These are phyloP conservation scores for Popillia japonica DNA, from an alignment of 1,140 invertebrate genomes.

Conservation along the genomic window DNA sequence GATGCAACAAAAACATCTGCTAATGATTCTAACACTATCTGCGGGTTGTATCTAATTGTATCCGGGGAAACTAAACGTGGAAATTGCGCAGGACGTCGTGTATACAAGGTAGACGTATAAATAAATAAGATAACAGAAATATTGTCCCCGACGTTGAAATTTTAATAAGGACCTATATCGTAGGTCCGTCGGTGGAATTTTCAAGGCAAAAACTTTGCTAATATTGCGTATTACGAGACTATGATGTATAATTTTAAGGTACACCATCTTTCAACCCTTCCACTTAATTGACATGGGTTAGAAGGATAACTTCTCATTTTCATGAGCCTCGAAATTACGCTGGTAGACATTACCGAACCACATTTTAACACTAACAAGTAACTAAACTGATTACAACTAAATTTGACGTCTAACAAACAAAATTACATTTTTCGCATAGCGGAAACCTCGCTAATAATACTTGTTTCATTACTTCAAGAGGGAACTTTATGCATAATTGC, in stretches of 20 bases:
- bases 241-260: conserved; percentile 6
- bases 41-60: background rate
- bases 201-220: background rate
- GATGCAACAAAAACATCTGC: background rate
- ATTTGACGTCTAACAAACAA: conserved; percentile 1
- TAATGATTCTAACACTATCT: background rate
- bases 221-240: background rate
- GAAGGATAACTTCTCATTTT: conserved; percentile 6
- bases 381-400: background rate
- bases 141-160: background rate
- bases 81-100: background rate
- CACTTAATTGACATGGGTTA: conserved; percentile 1
- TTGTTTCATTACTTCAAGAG: background rate
- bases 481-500: background rate
- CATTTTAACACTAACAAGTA: conserved; percentile 4
- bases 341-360: conserved; percentile 4
- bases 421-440: conserved; percentile 7
- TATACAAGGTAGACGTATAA: background rate
- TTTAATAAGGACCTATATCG: background rate
- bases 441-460: background rate
- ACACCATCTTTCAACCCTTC: conserved; percentile 8
- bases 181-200: background rate
- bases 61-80: background rate
- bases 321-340: conserved; percentile 3
- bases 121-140: background rate